Conservation (phyloP, 2,888 invertebrate genomes). For the Coenonympha arcania region DNA sequence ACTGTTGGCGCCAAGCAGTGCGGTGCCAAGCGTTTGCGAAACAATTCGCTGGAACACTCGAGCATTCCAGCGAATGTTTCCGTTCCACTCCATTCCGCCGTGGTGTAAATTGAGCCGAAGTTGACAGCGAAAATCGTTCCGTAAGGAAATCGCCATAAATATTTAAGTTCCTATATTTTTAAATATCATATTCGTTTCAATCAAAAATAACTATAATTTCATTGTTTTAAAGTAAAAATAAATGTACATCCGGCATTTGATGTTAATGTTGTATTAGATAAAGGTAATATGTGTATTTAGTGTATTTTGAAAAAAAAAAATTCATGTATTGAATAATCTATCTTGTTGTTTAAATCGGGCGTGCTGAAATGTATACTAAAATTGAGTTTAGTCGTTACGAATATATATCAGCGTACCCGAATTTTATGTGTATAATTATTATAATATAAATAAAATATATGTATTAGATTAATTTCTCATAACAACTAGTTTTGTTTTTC, state of each 20-base stretch:
- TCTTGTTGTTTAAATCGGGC: too few relatives aligned
- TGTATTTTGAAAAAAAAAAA: constrained; percentile 5
- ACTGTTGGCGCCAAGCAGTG: too few relatives aligned
- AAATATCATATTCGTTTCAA: constrained; percentile 6
- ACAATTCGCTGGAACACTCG: too few relatives aligned
- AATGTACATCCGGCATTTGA: constrained; percentile 10
- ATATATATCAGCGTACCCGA: too few relatives aligned
- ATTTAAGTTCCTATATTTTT: neutral
- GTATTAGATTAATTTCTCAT: neutral
- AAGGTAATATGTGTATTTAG: constrained; percentile 10
- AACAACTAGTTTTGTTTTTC: too few relatives aligned
- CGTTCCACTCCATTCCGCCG: too few relatives aligned
- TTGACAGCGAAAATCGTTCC: neutral
- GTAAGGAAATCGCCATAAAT: neutral
- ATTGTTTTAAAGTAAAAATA: constrained; percentile 1
- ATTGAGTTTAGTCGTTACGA: neutral
- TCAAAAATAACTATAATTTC: neutral
- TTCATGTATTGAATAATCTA: too few relatives aligned
- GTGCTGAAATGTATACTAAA: neutral
- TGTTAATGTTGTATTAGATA: constrained; percentile 1
- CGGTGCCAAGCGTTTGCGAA: too few relatives aligned
- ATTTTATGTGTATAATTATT: too few relatives aligned
- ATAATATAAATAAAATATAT: neutral
- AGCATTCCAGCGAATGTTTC: too few relatives aligned
- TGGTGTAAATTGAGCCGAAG: too few relatives aligned